Evolutionary conservation across 2,797 vertebrate genomes (phyloP).

Genomic region (Anolis apletophallus): DNA sequence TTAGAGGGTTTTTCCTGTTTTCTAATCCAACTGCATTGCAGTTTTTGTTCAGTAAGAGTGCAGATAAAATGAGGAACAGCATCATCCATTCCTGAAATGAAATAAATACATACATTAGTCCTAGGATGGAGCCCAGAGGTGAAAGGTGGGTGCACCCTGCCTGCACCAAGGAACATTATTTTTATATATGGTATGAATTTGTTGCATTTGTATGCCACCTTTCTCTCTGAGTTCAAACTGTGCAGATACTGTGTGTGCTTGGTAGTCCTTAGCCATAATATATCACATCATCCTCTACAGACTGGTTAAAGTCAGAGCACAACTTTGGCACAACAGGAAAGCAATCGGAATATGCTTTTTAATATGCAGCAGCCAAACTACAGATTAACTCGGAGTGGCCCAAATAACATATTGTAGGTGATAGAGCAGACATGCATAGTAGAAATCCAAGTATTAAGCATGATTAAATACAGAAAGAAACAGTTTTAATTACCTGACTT

Average conservation of each 20-base stretch:
- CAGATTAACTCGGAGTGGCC: not conserved
- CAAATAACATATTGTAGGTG: not conserved
- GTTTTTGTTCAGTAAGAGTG: slow-evolving; percentile 49
- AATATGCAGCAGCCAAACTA: not conserved
- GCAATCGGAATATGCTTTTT: not conserved
- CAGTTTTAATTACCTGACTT: not conserved
- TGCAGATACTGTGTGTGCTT: not conserved
- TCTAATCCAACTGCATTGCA: slow-evolving; percentile 58
- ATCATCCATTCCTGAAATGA: not conserved
- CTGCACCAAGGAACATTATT: not conserved
- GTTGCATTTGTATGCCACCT: too few relatives aligned
- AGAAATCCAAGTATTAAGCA: not conserved
- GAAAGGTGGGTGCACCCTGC: not conserved
- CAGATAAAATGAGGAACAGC: slow-evolving; percentile 46
- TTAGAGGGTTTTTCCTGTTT: slow-evolving; percentile 50
- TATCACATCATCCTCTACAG: not conserved
- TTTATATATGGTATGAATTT: too few relatives aligned
- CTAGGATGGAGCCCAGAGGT: not conserved
- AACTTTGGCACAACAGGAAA: not conserved
- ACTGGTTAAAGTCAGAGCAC: not conserved
- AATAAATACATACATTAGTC: not conserved
- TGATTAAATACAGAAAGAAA: not conserved
- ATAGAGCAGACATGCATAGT: not conserved
- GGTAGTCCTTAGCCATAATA: not conserved
- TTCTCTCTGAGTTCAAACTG: too few relatives aligned